Evolutionary conservation across 2,797 vertebrate species (phyloP), one percentile per base, ranked within the genome.

Genomic region (Cuniculus paca): DNA sequence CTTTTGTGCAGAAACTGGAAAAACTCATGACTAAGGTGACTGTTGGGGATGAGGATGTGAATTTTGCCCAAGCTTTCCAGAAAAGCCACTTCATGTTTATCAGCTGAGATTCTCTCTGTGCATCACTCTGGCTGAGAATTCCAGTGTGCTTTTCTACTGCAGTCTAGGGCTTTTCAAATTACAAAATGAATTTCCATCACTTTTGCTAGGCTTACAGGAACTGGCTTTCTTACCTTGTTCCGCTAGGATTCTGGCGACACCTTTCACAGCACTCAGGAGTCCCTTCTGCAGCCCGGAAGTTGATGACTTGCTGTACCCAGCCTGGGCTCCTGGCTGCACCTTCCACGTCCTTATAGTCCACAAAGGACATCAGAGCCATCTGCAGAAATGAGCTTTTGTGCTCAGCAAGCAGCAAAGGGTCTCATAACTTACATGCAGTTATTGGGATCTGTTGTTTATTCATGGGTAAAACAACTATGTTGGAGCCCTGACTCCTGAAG

Each of bases 1-100:
- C 56, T 85, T 39, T 75, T 68, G 79, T 85, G n/a, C 68, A 84
- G 75, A 95, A 90, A 75, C 42, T 52, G 24, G 77, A 72, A 90
- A 88, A 93, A 22, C 42, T 54, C 8, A 0, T 78, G 36, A 87
- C 56, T 68, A 85, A 75, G 61, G n/a, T 79, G n/a, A 63, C 8
- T 52, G 14, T 34, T 61, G 54, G 54, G n/a, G 90, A 68, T 65
- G 42, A 91, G 85, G 36, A 45, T 54, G 9, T 26, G 65, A 75
- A 24, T 79, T 61, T 91, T 75, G 88, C 58, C 54, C 50, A 52
- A 79, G 72, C 31, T 60, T 95, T 74, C 56, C 58, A 68, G 42
- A 34, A 88, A 84, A 88, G 54, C 4, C 34, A 17, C 65, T 39
- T 20, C 4, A 36, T 74, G 58, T 82, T 89, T 86, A 31, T 85